Evolutionary conservation across 2,888 invertebrate genomes (phyloP).

Genomic region (Spilarctia lutea): DNA sequence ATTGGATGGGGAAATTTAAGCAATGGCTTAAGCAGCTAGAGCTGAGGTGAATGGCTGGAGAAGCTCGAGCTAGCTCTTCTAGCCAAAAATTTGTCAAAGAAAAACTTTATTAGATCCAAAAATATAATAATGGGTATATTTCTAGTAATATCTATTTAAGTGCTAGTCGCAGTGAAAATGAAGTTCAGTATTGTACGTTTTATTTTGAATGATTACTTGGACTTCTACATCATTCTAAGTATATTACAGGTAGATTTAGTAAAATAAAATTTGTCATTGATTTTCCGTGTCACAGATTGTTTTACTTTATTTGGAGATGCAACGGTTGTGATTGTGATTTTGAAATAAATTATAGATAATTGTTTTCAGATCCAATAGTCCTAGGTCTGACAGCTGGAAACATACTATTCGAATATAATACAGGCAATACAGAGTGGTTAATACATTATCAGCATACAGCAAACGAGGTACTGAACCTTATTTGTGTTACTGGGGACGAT

Average conservation of each 20-base stretch:
- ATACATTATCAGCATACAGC: slow-evolving; percentile 10
- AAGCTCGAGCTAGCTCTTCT: too few relatives aligned
- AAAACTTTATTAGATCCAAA: too few relatives aligned
- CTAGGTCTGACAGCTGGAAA: slow-evolving; percentile 8
- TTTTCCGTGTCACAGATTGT: too few relatives aligned
- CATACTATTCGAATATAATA: slow-evolving; percentile 18
- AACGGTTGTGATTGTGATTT: neutral
- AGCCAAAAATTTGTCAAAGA: too few relatives aligned
- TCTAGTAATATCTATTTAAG: too few relatives aligned
- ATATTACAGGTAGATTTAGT: neutral
- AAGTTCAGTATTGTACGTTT: neutral
- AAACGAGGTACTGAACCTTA: slow-evolving; percentile 10
- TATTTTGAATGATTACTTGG: neutral
- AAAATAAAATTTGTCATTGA: too few relatives aligned
- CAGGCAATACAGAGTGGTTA: slow-evolving; percentile 3
- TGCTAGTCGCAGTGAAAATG: too few relatives aligned
- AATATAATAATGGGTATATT: too few relatives aligned
- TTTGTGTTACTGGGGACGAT: neutral
- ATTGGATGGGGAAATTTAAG: too few relatives aligned
- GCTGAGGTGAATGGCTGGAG: too few relatives aligned
- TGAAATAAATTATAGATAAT: neutral
- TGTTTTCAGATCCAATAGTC: slow-evolving; percentile 15
- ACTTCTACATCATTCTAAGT: neutral
- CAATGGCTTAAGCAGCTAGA: too few relatives aligned
- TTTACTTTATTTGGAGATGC: neutral